Base-by-base conservation (phyloP, 2,888 invertebrate genomes). In the Acanthosoma haemorrhoidale region DNA sequence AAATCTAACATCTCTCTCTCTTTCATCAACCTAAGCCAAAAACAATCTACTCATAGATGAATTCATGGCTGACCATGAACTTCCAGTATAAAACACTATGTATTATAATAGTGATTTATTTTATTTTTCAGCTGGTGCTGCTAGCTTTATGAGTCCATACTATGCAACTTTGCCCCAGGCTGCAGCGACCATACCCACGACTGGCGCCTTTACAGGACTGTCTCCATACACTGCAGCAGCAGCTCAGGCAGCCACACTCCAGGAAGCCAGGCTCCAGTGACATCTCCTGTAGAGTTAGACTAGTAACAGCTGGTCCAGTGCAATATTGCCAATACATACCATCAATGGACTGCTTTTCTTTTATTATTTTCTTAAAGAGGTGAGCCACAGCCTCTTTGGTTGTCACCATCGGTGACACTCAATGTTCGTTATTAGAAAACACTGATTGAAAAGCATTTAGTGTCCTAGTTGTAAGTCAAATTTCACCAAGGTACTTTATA, bases 191-290 rank as follows among this genome's bases (percentile, higher is more conserved):
- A 77, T 86, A 70, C 85, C 83, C 21, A 80, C 83, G 51, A 80
- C 80, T 64, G 83, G 84, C 32, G 84, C 88, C 11, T 86, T 89
- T 74, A 88, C 88, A 1, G 88, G 84, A 36, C 81, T 87, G 67
- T 76, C 77, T 9, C 85, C 85, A 1, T 86, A 86, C 76, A 85
- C 85, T 75, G 82, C 84, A 29, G 82, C 83, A 58, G 84, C 86
- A 32, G 81, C 85, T 9, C 86, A 86, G 78, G 84, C 85, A n/a
- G 86, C 85, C 60, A 85, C 87, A 71, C 84, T 90, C 71, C 90
- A 90, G 80, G 90, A 90, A 80, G 89, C 90, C 59, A 83, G 90
- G 78, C 86, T 90, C 82, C 90, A 90, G 81, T 90, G 87, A 76
- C 71, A 69, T 34, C 32, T 67, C 32, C 67, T 67, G 18, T 57